These are phyloP conservation scores for Sinocyclocheilus anophthalmus DNA, from an alignment of 2,113 vertebrate genomes.

Conservation along the genomic window DNA sequence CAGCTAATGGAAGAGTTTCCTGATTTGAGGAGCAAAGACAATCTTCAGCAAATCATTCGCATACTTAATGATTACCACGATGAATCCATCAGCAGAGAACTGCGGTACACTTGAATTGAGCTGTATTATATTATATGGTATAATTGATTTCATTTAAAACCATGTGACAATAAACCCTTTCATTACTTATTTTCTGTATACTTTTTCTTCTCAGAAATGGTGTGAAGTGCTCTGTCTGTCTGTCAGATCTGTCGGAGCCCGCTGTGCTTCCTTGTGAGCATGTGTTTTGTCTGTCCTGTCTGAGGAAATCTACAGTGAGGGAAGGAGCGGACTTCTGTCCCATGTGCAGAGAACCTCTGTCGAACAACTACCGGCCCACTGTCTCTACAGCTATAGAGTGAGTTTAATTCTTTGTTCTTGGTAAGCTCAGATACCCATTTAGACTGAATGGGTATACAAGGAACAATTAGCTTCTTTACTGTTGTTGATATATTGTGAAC, in stretches of 20 bases:
- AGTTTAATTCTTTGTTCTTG: conserved; percentile 49
- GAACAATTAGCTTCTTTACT: neutral
- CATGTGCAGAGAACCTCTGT: conserved; percentile 59
- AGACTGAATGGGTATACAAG: neutral
- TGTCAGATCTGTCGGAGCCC: conserved; percentile 65
- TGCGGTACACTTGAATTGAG: conserved; percentile 61
- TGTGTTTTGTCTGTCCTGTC: conserved; percentile 70
- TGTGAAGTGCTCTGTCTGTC: conserved; percentile 69
- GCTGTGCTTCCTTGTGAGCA: conserved; percentile 72
- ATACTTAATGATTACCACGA: conserved; percentile 72
- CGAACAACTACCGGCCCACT: conserved; percentile 50
- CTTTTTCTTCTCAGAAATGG: conserved; percentile 65
- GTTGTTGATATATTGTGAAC: neutral
- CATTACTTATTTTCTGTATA: neutral
- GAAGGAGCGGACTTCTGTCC: conserved; percentile 56
- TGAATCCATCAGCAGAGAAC: conserved; percentile 63
- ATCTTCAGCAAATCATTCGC: conserved; percentile 68
- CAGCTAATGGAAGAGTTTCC: conserved; percentile 72
- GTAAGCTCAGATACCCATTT: neutral
- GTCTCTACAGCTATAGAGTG: conserved; percentile 62
- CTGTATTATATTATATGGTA: neutral
- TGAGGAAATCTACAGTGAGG: conserved; percentile 42
- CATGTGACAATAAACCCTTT: neutral
- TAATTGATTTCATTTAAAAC: neutral
- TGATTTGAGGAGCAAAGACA: conserved; percentile 61